Evolutionary conservation across 2,888 invertebrate genomes (phyloP).

Genomic region (Choristoneura rosaceana): DNA sequence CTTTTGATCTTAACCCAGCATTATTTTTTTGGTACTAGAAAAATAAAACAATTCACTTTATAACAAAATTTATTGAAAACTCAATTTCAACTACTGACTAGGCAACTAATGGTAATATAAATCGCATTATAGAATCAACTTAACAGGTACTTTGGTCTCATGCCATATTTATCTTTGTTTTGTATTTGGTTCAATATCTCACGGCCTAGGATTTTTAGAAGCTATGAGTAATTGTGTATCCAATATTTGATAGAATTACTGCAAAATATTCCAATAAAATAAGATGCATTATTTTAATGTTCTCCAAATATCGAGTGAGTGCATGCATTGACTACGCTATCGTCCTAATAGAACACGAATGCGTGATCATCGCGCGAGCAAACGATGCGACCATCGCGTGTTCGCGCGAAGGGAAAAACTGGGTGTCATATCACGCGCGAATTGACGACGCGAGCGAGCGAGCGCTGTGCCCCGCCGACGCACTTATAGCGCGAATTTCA

Average conservation of each 20-base stretch:
- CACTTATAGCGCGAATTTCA: too few relatives aligned
- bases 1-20: too few relatives aligned
- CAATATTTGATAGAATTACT: not conserved
- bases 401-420: too few relatives aligned
- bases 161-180: not conserved
- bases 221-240: slow-evolving; percentile 4
- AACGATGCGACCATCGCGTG: too few relatives aligned
- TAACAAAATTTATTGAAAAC: slow-evolving; percentile 13
- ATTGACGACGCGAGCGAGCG: too few relatives aligned
- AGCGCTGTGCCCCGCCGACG: too few relatives aligned
- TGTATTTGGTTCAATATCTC: not conserved
- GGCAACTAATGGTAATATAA: slow-evolving; percentile 28
- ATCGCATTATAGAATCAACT: not conserved
- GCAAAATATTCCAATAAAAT: not conserved
- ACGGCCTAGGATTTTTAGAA: slow-evolving; percentile 1
- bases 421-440: too few relatives aligned
- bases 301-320: too few relatives aligned
- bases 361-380: too few relatives aligned
- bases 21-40: too few relatives aligned
- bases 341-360: too few relatives aligned
- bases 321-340: too few relatives aligned
- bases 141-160: slow-evolving; percentile 45
- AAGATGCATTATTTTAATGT: not conserved
- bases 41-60: not conserved
- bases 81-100: slow-evolving; percentile 41